These are phyloP conservation scores for Thaleichthys pacificus DNA, from an alignment of 2,797 vertebrate genomes.

Conservation along the genomic window DNA sequence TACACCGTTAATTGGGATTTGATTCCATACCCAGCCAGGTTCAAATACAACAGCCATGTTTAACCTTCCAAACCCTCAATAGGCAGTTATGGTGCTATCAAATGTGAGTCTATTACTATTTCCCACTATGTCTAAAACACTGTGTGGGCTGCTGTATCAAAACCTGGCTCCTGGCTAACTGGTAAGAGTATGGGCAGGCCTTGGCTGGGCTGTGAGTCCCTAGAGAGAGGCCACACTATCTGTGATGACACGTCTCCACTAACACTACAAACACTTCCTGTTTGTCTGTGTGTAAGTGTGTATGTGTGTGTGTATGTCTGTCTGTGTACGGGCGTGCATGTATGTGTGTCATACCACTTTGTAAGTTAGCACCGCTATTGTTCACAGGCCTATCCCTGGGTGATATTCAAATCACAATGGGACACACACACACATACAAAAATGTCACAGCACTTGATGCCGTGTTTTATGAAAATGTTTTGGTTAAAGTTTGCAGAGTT, in stretches of 20 bases:
- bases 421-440: constrained; percentile 30
- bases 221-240: constrained; percentile 51
- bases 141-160: not conserved
- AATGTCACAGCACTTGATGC: not conserved
- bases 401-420: constrained; percentile 57
- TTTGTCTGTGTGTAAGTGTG: constrained; percentile 40
- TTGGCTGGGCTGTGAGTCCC: constrained; percentile 51
- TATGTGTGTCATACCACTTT: constrained; percentile 28
- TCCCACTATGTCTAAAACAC: not conserved
- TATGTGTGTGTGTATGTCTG: constrained; percentile 30
- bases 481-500: constrained; percentile 4
- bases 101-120: too few species aligned
- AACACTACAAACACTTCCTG: constrained; percentile 53
- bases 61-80: too few species aligned
- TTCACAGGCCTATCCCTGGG: constrained; percentile 26
- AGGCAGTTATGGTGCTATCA: too few species aligned
- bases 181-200: constrained; percentile 32
- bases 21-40: too few species aligned
- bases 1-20: not conserved
- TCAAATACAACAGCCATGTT: too few species aligned
- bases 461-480: constrained; percentile 16
- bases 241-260: constrained; percentile 52
- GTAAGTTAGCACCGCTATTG: constrained; percentile 4
- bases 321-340: constrained; percentile 21
- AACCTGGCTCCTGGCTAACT: too few species aligned